These are phyloP conservation scores for Drosophila monieri DNA, from an alignment of 2,888 invertebrate species.

Conservation along the genomic window DNA sequence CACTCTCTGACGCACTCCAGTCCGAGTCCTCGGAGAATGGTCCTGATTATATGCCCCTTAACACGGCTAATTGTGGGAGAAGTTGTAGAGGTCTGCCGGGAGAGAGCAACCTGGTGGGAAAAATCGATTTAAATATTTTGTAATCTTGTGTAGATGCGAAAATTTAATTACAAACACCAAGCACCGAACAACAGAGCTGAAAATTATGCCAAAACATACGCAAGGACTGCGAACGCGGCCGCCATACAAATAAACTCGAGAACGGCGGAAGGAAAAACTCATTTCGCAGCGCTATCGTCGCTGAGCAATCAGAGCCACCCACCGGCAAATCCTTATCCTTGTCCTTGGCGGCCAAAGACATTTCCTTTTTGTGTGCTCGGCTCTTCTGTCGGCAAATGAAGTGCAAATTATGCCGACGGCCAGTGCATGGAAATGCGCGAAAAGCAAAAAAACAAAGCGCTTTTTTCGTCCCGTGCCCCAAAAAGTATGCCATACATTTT, in stretches of 20 bases:
- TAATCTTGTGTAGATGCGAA: slow-evolving; percentile 15
- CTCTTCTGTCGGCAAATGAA: slow-evolving; percentile 58
- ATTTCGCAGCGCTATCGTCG: slow-evolving; percentile 29
- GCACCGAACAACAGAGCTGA: slow-evolving; percentile 23
- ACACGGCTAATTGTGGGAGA: slow-evolving; percentile 50
- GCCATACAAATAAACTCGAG: slow-evolving; percentile 30
- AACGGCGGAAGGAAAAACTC: slow-evolving; percentile 32
- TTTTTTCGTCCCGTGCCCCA: slow-evolving; percentile 21
- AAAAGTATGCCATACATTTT: slow-evolving; percentile 39
- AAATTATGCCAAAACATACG: slow-evolving; percentile 65
- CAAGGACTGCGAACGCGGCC: slow-evolving; percentile 38
- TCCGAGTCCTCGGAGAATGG: slow-evolving; percentile 18
- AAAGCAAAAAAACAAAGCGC: slow-evolving; percentile 35
- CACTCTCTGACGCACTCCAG: slow-evolving; percentile 29
- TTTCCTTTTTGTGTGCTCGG: slow-evolving; percentile 37
- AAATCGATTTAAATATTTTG: slow-evolving; percentile 3
- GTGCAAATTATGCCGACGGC: slow-evolving; percentile 69
- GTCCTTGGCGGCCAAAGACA: slow-evolving; percentile 50
- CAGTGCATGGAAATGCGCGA: slow-evolving; percentile 51
- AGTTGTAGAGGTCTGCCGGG: slow-evolving; percentile 12
- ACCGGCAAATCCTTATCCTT: slow-evolving; percentile 35
- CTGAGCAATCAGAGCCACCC: slow-evolving; percentile 25
- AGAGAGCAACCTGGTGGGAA: too few relatives aligned
- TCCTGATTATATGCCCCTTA: slow-evolving; percentile 29
- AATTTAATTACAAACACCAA: slow-evolving; percentile 42